Base-by-base conservation (phyloP, 1,140 invertebrate species). In the Macrotrachela quadricornifera region DNA sequence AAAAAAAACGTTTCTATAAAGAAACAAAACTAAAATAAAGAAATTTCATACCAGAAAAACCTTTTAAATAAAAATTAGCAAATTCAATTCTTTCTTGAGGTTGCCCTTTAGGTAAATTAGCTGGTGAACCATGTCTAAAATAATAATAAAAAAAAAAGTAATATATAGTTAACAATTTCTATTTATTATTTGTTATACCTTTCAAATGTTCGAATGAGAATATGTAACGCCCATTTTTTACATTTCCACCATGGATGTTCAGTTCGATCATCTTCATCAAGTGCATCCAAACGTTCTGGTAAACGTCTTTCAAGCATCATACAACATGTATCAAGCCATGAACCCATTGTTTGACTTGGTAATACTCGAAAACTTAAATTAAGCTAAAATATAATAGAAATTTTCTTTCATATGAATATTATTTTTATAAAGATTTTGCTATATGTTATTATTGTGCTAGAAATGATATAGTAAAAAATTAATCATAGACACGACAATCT, bases 141-240 rank as follows among this genome's bases (percentile, higher is more conserved):
- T n/a, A 30, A 30, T 30, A 30, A 4, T 2, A 30, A 30, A 4
- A 30, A 8, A 30, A 30, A 4, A 30, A 8, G 8, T 30, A 4
- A 2, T 30, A 2, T 8, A 30, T 2, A 4, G 21, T 30, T 2
- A 30, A 30, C n/a, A n/a, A n/a, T n/a, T n/a, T 30, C 21, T 4
- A 2, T 30, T 30, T 30, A 4, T 30, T 30, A 4, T 2, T 30
- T 30, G 21, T 30, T 8, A n/a, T 95, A 81, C 79, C 86, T 79
- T 72, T 97, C 92, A 75, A 97, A 97, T 67, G 92, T 79, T 63
- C 90, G 76, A 50, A 83, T 78, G 51, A 97, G 73, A 55, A 90
- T 91, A 64, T 95, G 86, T 8, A 92, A 71, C 1, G 88, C 83
- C 92, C 92, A 99, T 66, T 97, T 97, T 71, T 95, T 96, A 60